These are phyloP conservation scores for Linepithema humile DNA, from an alignment of 1,140 invertebrate genomes.

Conservation along the genomic window DNA sequence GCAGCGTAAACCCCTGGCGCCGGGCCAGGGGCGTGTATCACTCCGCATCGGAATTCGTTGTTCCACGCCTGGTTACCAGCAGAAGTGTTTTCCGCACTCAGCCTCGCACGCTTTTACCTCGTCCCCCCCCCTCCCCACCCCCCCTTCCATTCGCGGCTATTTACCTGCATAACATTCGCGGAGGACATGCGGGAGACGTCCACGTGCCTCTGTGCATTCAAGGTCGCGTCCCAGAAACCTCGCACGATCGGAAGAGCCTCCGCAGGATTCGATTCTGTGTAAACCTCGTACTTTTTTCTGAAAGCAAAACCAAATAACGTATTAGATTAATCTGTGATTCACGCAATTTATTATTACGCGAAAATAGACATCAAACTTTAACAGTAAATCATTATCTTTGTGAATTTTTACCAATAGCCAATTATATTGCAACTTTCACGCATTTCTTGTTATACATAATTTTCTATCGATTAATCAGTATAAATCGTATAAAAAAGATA, in stretches of 20 bases:
- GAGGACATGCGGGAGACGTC: constrained; percentile 33
- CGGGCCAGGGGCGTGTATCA: constrained; percentile 77
- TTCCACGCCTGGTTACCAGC: constrained; percentile 79
- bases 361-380: too few species aligned
- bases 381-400: not conserved
- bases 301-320: not conserved
- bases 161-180: constrained; percentile 42
- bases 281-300: not conserved
- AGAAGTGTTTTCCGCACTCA: constrained; percentile 70
- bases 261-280: not conserved
- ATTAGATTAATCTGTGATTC: not conserved
- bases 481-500: too few species aligned
- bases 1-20: constrained; percentile 76
- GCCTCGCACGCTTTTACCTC: constrained; percentile 30
- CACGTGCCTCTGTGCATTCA: constrained; percentile 24
- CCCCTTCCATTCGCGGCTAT: constrained; percentile 18
- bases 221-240: constrained; percentile 33
- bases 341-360: not conserved
- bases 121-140: not conserved
- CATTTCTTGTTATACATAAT: not conserved
- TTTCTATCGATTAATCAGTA: not conserved
- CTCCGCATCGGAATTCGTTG: constrained; percentile 79
- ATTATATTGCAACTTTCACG: not conserved
- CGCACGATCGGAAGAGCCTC: not conserved
- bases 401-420: not conserved